A percentile compares a stretch with the other conserved stretches of the same genome.
These are phyloP conservation scores for Fulica atra DNA, from an alignment of 2,113 vertebrate genomes.

Conservation along the genomic window DNA sequence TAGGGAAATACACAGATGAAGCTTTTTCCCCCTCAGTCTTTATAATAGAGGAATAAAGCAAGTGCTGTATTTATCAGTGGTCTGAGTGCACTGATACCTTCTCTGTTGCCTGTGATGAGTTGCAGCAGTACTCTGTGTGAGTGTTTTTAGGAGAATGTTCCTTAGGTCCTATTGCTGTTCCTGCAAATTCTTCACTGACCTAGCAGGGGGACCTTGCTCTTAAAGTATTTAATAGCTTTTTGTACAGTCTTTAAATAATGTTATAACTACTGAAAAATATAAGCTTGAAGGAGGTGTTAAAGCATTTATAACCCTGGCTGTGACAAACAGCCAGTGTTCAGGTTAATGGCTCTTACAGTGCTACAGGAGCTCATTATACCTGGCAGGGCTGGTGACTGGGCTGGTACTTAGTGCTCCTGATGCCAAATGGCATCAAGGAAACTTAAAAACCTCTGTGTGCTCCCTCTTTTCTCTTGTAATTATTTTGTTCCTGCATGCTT, in stretches of 20 bases:
- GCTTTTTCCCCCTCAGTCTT: rapidly evolving
- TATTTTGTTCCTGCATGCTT: not conserved
- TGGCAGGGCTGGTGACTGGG: not conserved
- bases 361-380: not conserved
- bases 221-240: not conserved
- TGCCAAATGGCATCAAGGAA: not conserved
- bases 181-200: not conserved
- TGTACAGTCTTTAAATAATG: not conserved
- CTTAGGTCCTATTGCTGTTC: not conserved
- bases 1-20: rapidly evolving
- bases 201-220: not conserved
- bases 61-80: rapidly evolving
- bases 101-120: not conserved
- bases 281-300: not conserved
- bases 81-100: rapidly evolving
- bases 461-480: not conserved
- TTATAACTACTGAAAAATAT: not conserved
- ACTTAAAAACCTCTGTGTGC: not conserved
- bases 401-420: not conserved
- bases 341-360: not conserved
- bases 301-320: not conserved
- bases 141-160: rapidly evolving
- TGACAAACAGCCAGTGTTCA: not conserved
- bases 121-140: rapidly evolving
- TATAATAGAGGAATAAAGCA: rapidly evolving